Evolutionary conservation across 92 coral and sea anemone species (phyloP), one percentile per base, ranked within the genome.

Genomic region (Zoanthus gigantus): DNA sequence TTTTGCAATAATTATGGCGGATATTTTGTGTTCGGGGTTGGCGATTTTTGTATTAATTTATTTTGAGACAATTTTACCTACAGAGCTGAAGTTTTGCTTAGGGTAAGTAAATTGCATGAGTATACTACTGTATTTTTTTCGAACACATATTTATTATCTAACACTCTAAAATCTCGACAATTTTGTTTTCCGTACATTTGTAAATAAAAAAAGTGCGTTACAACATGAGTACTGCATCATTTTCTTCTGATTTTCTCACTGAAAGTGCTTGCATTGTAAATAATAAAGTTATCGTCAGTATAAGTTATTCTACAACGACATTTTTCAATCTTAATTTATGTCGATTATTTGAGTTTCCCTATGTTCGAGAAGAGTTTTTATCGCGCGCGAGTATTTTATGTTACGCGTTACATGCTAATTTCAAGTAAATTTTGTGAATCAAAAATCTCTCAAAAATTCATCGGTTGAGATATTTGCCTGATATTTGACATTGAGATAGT

Each of bases 141-240:
- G 15, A 54, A 6, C 16, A 54, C 60, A 54, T 54, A 65, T 16
- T 3, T 65, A 16, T 65, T 23, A 65, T 16, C 0, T 65, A 65
- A 65, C 71, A 65, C 9, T 6, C 28, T 65, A 65, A 23, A 17
- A 65, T 16, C 71, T 65, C 4, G 30, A 65, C 28, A 16, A 65
- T 23, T 23, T 16, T 16, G 34, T 16, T 65, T 65, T 54, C 60
- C 4, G 60, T 54, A 54, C 60, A 65, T 65, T 65, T 65, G 15
- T 16, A 65, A 65, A 65, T 63, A 63, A 63, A n/a, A n/a, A n/a
- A n/a, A 54, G 60, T 54, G 60, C 60, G 60, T 54, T 54, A 54
- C 60, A 54, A 54, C 60, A 54, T 3, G 60, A 54, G 60, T 54
- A 54, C 3, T 54, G 60, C 60, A 9, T 54, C 60, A 54, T 54